phyloP scores from a whole-genome alignment of 92 coral and sea anemone species.

The Siderastrea radians region DNA sequence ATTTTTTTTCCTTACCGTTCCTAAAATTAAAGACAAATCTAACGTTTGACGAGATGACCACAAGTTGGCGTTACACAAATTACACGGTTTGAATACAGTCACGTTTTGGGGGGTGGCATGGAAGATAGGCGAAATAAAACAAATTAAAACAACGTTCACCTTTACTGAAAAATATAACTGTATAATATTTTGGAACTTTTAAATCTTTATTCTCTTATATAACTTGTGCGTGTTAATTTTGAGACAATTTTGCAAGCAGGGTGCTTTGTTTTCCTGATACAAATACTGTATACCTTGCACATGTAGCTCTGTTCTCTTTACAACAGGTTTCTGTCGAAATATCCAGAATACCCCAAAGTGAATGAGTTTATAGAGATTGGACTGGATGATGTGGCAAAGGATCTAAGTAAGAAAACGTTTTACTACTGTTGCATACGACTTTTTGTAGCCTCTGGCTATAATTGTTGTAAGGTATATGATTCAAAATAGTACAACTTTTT shows the following conservation, averaged over 20 bases:
- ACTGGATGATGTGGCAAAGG: slow-evolving; percentile 97
- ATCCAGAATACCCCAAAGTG: slow-evolving; percentile 85
- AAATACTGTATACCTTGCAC: background rate
- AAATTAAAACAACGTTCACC: too few relatives aligned
- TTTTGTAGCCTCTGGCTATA: too few relatives aligned
- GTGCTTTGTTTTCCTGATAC: background rate
- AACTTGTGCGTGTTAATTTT: background rate
- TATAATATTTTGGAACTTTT: background rate
- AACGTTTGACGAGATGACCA: background rate
- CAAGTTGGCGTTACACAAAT: slow-evolving; percentile 25
- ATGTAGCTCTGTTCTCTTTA: slow-evolving; percentile 7
- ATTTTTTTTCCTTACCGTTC: background rate
- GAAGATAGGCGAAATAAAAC: too few relatives aligned
- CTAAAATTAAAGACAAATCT: background rate
- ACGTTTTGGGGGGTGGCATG: background rate
- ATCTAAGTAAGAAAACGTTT: slow-evolving; percentile 81
- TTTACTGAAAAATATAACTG: too few relatives aligned
- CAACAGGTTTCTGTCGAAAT: slow-evolving; percentile 91
- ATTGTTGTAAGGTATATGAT: too few relatives aligned
- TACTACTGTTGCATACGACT: background rate
- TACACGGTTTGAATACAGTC: background rate
- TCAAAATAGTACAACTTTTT: too few relatives aligned
- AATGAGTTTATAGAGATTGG: slow-evolving; percentile 88
- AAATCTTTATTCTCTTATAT: background rate
- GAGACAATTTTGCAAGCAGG: too few relatives aligned